Conservation (phyloP, 2,888 invertebrate genomes). For the Acleris cristana region DNA sequence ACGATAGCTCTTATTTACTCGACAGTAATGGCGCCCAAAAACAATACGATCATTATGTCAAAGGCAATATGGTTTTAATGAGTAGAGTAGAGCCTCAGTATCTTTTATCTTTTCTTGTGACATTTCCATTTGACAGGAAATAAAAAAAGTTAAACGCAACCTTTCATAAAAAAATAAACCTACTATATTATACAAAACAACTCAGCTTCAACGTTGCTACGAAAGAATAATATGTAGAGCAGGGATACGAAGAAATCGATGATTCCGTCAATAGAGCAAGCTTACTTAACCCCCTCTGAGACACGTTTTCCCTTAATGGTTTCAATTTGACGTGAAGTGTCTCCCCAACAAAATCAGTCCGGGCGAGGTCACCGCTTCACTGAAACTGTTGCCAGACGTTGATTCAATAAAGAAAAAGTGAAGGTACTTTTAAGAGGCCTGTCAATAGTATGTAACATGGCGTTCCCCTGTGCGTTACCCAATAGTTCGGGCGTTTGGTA, state of each 20-base stretch:
- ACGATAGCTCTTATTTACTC: no score
- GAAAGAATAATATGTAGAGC: slow-evolving; percentile 6
- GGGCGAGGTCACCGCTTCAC: slow-evolving; percentile 37
- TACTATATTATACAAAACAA: not conserved
- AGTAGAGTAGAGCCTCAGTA: no score
- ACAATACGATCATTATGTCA: no score
- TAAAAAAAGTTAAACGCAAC: no score
- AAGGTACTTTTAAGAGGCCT: slow-evolving; percentile 33
- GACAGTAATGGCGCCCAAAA: no score
- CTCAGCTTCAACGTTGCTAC: not conserved
- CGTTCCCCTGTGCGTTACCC: slow-evolving; percentile 20
- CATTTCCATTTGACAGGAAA: no score
- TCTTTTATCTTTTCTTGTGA: no score
- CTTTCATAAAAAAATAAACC: no score
- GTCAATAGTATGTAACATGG: slow-evolving; percentile 10
- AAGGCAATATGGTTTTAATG: no score
- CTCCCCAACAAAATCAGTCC: slow-evolving; percentile 51
- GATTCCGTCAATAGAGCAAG: slow-evolving; percentile 50
- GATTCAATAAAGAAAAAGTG: slow-evolving; percentile 40
- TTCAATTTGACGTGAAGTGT: slow-evolving; percentile 65
- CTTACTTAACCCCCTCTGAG: slow-evolving; percentile 56
- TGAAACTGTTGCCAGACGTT: slow-evolving; percentile 37
- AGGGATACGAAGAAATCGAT: slow-evolving; percentile 29
- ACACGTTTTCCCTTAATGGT: slow-evolving; percentile 63
- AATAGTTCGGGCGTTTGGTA: slow-evolving; percentile 2